These are phyloP conservation scores for Cladopsammia gracilis DNA, from an alignment of 64 coral and sea anemone species.

Conservation along the genomic window DNA sequence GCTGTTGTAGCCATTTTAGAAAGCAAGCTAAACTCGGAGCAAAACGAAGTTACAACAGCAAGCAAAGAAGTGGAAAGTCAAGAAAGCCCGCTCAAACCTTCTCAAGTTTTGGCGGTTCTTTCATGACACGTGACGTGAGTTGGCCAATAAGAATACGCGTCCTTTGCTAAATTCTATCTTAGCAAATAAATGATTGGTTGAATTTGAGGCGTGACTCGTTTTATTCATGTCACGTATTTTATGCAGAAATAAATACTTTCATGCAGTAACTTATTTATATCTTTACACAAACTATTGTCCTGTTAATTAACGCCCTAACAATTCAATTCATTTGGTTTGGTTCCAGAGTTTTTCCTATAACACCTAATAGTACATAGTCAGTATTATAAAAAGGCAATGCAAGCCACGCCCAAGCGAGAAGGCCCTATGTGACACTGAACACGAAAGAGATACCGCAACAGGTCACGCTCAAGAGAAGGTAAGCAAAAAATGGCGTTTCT, in stretches of 20 bases:
- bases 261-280: not conserved
- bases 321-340: too few species aligned
- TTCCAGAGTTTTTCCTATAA: too few species aligned
- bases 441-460: too few species aligned
- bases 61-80: not conserved
- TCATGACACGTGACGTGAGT: conserved; percentile 69
- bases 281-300: too few species aligned
- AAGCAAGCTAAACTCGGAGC: conserved; percentile 37
- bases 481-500: too few species aligned
- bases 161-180: conserved; percentile 32
- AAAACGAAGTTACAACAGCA: conserved; percentile 6
- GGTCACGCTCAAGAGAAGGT: too few species aligned
- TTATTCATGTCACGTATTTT: not conserved
- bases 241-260: not conserved
- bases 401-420: too few species aligned
- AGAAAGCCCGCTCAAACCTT: conserved; percentile 12
- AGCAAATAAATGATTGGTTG: conserved; percentile 71
- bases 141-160: conserved; percentile 70
- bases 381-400: too few species aligned
- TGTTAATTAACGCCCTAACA: too few species aligned
- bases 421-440: too few species aligned
- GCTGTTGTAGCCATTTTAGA: conserved; percentile 75
- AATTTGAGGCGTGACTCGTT: conserved; percentile 59
- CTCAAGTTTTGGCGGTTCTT: conserved; percentile 90
- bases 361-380: too few species aligned